Percentiles rank a stretch among this genome's conserved stretches.
Conservation (phyloP, 1,140 invertebrate genomes). For the Ptiloglossa arizonensis region DNA sequence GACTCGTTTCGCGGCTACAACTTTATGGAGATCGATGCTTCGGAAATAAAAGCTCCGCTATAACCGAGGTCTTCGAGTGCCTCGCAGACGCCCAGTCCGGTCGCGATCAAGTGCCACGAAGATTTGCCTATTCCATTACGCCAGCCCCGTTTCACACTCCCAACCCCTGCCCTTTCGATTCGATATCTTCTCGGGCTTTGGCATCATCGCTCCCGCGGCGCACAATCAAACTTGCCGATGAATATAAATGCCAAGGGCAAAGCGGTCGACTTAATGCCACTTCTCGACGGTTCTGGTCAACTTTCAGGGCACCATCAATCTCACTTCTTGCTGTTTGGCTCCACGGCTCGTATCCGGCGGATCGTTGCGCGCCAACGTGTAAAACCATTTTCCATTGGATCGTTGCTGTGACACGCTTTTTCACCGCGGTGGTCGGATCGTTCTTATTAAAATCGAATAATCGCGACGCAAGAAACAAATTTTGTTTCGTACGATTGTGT, state of each 20-base stretch:
- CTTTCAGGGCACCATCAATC: constrained; percentile 35
- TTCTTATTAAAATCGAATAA: too few species aligned
- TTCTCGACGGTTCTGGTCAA: constrained; percentile 29
- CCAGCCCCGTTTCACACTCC: background rate
- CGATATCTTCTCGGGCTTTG: constrained; percentile 44
- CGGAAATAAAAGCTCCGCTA: constrained; percentile 58
- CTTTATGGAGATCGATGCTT: constrained; percentile 65
- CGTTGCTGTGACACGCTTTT: too few species aligned
- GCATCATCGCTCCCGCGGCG: constrained; percentile 39
- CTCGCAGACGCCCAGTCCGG: constrained; percentile 36
- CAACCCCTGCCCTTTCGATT: background rate
- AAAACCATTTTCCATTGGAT: too few species aligned
- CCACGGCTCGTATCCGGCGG: background rate
- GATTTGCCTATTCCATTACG: constrained; percentile 64
- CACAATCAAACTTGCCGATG: constrained; percentile 66
- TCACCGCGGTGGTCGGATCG: too few species aligned
- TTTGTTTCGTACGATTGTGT: too few species aligned
- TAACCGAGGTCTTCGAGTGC: constrained; percentile 37
- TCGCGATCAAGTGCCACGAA: constrained; percentile 41
- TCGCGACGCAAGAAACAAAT: too few species aligned
- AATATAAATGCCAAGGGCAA: constrained; percentile 63
- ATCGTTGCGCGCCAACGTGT: background rate
- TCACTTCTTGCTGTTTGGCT: constrained; percentile 27
- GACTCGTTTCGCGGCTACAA: constrained; percentile 56
- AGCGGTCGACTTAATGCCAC: constrained; percentile 49